Percentiles rank a stretch among this genome's conserved stretches.
phyloP scores from a whole-genome alignment of 1,140 invertebrate genomes.

The Cecropterus lyciades region DNA sequence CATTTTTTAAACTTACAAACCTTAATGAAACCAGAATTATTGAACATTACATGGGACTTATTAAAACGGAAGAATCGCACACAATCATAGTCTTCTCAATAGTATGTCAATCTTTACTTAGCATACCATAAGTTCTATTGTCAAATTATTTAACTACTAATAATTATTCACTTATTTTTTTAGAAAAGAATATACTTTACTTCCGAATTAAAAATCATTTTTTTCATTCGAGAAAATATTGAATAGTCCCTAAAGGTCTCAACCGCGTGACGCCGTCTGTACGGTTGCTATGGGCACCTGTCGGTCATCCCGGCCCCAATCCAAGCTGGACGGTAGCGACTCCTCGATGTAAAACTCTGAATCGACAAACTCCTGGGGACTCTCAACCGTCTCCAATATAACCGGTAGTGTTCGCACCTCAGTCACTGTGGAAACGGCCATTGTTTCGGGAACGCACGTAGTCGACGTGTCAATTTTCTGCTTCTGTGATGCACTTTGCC shows the following conservation, averaged over 20 bases:
- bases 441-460: slow-evolving; percentile 59
- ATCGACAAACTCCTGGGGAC: slow-evolving; percentile 88
- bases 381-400: slow-evolving; percentile 57
- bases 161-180: too few relatives aligned
- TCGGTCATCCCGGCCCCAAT: slow-evolving; percentile 84
- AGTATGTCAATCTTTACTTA: too few relatives aligned
- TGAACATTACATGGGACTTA: too few relatives aligned
- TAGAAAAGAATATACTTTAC: too few relatives aligned
- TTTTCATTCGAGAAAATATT: too few relatives aligned
- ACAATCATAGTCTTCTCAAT: too few relatives aligned
- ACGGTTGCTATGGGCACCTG: slow-evolving; percentile 69
- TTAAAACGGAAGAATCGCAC: too few relatives aligned
- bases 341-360: slow-evolving; percentile 95
- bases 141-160: too few relatives aligned
- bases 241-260: slow-evolving; percentile 32
- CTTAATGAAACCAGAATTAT: too few relatives aligned
- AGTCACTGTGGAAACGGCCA: slow-evolving; percentile 67
- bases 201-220: too few relatives aligned
- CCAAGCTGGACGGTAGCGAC: slow-evolving; percentile 89
- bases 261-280: slow-evolving; percentile 56
- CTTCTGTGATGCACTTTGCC: slow-evolving; percentile 85
- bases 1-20: too few relatives aligned
- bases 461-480: slow-evolving; percentile 62
- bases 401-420: slow-evolving; percentile 72
- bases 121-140: too few relatives aligned